These are phyloP conservation scores for Nasonia oneida DNA, from an alignment of 2,888 invertebrate genomes.

Conservation along the genomic window DNA sequence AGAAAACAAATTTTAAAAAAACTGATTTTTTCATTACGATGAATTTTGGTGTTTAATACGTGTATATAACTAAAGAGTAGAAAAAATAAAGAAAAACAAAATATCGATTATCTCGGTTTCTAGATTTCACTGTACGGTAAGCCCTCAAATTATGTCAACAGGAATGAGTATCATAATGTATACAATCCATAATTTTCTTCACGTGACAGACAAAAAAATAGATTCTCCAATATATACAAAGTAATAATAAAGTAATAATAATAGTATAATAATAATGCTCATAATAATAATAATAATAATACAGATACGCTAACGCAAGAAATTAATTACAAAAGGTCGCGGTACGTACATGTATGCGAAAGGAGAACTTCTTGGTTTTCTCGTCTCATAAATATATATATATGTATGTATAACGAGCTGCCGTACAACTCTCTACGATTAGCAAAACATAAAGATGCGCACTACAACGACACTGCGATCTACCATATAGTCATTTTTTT, in stretches of 20 bases:
- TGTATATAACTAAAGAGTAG: slow-evolving; percentile 21
- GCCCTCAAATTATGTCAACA: slow-evolving; percentile 50
- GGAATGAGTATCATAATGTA: slow-evolving; percentile 51
- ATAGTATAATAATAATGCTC: background rate
- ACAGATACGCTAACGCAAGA: slow-evolving; percentile 17
- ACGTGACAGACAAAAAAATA: slow-evolving; percentile 24
- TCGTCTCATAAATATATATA: slow-evolving; percentile 43
- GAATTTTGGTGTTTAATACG: slow-evolving; percentile 9
- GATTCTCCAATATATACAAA: slow-evolving; percentile 26
- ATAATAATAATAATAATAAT: background rate
- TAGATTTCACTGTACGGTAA: slow-evolving; percentile 62
- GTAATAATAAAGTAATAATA: slow-evolving; percentile 16
- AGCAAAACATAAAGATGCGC: slow-evolving; percentile 60
- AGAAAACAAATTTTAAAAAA: slow-evolving; percentile 22
- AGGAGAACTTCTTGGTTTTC: slow-evolving; percentile 43
- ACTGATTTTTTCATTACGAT: slow-evolving; percentile 6
- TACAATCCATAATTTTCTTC: slow-evolving; percentile 9
- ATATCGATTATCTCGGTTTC: background rate
- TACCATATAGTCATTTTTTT: slow-evolving; percentile 54
- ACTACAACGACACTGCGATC: slow-evolving; percentile 60
- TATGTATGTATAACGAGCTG: slow-evolving; percentile 42
- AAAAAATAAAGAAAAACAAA: slow-evolving; percentile 27
- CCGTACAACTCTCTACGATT: slow-evolving; percentile 56
- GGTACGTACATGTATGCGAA: slow-evolving; percentile 57
- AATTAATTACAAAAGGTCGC: slow-evolving; percentile 61